phyloP scores from a whole-genome alignment of 2,113 vertebrate genomes.

The Perca fluviatilis region DNA sequence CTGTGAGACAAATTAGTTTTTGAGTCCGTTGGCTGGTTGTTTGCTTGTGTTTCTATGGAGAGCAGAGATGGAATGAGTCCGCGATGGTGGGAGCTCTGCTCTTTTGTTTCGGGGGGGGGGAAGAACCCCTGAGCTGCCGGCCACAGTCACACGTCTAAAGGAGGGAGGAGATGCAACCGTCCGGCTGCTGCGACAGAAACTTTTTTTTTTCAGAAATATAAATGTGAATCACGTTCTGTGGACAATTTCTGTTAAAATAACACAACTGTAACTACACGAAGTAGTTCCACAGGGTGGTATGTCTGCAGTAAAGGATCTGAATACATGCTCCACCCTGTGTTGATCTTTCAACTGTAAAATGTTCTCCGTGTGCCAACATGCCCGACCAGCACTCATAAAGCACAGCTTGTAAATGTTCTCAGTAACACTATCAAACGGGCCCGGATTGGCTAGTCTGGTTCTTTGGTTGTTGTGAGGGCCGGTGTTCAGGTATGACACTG shows the following conservation, averaged over 20 bases:
- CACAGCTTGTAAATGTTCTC: background rate
- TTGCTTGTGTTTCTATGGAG: slow-evolving; percentile 67
- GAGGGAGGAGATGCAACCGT: background rate
- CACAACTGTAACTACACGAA: too few species aligned
- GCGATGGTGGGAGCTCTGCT: slow-evolving; percentile 30
- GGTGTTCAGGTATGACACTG: too few species aligned
- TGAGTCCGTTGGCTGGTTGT: slow-evolving; percentile 38
- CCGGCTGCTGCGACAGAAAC: background rate
- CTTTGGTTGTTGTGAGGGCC: too few species aligned
- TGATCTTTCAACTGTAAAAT: background rate
- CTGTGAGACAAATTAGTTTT: slow-evolving; percentile 65
- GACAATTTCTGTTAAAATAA: too few species aligned
- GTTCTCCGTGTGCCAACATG: background rate
- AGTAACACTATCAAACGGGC: background rate
- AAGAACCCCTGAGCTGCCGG: slow-evolving; percentile 9
- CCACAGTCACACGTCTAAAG: slow-evolving; percentile 29
- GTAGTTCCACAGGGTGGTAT: too few species aligned
- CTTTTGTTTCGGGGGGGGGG: slow-evolving; percentile 32
- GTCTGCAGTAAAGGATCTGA: too few species aligned
- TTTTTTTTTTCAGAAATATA: background rate
- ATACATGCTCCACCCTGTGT: background rate
- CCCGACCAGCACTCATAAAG: background rate
- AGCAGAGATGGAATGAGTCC: slow-evolving; percentile 52
- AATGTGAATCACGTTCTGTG: too few species aligned
- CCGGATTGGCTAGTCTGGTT: too few species aligned